Evolutionary conservation across 30 jellyfish, hydroid and myxozoan genomes (phyloP), one percentile per base, ranked within the genome.

Genomic region (Phacellophora camtschatica): DNA sequence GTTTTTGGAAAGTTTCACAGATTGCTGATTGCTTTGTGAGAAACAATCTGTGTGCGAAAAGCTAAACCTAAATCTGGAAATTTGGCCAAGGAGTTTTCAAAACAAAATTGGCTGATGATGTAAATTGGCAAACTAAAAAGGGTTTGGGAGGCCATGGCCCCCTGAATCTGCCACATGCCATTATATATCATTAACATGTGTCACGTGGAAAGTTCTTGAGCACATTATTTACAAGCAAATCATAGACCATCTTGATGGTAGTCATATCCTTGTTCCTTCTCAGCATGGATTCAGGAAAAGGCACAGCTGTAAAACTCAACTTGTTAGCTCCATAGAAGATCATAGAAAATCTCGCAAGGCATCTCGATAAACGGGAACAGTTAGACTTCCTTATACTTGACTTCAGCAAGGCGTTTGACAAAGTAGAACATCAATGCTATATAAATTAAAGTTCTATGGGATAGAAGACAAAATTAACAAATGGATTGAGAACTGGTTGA

Each of bases 361-460:
- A 37, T 29, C 27, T 35, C 11, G 32, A 31, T 29, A 65, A 65
- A 31, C 59, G 63, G 24, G 65, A 65, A 5, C 63, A 65, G 34
- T 36, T 68, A 23, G 83, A 68, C 69, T 22, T 68, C 19, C 48
- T 68, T 16, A 29, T 29, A 39, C 30, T 68, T 22, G 83, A 22
- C 83, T 68, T 15, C 59, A 43, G 68, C 68, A 68, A 68, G 68
- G 83, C 69, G 24, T 68, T 68, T 39, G 83, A 68, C 69, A 68
- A 68, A 42, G 83, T 68, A 25, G 83, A 68, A 39, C 69, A 35
- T 23, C 68, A 58, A 13, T 58, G 45, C 45, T 68, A 43, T 8
- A 39, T 29, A 68, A 68, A 68, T 23, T 39, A 39, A 37, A 42
- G 11, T 23, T 22, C 18, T 27, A 35, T 68, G 83, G 83, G 48